A percentile compares a stretch with the other conserved stretches of the same genome.
phyloP scores from a whole-genome alignment of 2,797 vertebrate species.

The Ciconia nigra region DNA sequence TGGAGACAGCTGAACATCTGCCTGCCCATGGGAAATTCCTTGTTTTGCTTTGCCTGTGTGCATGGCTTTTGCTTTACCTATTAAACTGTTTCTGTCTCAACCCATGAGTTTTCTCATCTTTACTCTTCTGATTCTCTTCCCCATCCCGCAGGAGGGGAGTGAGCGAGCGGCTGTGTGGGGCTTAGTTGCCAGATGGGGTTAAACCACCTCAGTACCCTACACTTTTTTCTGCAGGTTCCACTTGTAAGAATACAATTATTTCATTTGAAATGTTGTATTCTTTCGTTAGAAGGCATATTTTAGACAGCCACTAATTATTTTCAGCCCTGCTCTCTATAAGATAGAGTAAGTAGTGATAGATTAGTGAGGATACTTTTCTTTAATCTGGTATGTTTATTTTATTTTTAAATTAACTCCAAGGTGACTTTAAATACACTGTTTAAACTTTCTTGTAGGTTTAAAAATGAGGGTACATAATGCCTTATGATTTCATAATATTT shows the following conservation, averaged over 20 bases:
- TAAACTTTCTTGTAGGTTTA: background rate
- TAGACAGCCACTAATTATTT: background rate
- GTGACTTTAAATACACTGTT: background rate
- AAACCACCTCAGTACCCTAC: background rate
- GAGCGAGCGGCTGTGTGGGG: no score
- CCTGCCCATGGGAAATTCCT: no score
- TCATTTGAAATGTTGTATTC: background rate
- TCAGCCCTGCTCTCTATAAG: background rate
- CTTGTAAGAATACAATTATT: background rate
- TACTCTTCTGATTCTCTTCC: no score
- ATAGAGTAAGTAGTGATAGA: background rate
- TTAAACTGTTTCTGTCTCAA: no score
- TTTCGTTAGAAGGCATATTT: background rate
- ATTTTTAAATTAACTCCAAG: slow-evolving; percentile 5
- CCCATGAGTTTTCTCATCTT: no score
- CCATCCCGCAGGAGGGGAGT: no score
- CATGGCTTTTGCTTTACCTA: no score
- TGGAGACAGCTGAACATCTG: no score
- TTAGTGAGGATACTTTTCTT: background rate
- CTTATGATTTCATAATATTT: background rate
- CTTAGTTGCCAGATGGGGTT: no score
- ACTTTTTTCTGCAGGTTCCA: background rate
- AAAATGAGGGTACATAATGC: background rate
- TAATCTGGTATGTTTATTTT: background rate
- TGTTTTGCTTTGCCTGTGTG: no score